These are phyloP conservation scores for Saxidomus purpurata DNA, from an alignment of 1,140 invertebrate species.

Conservation along the genomic window DNA sequence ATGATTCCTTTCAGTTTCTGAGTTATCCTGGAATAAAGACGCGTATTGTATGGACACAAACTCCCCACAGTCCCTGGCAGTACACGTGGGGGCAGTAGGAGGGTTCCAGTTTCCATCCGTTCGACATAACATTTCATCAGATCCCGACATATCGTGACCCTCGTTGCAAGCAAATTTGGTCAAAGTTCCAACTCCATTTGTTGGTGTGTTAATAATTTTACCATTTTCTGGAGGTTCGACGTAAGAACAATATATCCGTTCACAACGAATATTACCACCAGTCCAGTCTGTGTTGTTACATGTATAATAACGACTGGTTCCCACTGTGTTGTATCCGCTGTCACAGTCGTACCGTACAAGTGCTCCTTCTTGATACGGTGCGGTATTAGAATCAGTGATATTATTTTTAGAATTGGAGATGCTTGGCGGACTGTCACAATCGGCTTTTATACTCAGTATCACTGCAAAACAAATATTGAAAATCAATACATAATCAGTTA, in stretches of 20 bases:
- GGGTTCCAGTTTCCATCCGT: background rate
- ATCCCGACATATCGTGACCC: background rate
- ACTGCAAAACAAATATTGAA: constrained; percentile 20
- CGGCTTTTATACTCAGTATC: background rate
- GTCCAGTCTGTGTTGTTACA: background rate
- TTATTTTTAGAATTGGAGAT: background rate
- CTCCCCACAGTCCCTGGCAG: constrained; percentile 8
- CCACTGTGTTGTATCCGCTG: background rate
- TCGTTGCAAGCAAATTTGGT: constrained; percentile 22
- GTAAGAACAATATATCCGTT: background rate
- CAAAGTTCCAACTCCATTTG: background rate
- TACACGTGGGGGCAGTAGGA: background rate
- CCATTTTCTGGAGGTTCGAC: constrained; percentile 15
- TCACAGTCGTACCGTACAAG: background rate
- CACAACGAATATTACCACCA: background rate
- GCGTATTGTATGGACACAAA: constrained; percentile 10
- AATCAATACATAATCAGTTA: too few species aligned
- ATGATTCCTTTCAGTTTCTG: background rate
- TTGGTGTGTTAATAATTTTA: background rate
- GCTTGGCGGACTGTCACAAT: background rate
- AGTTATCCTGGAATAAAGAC: background rate
- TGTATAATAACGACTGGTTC: background rate
- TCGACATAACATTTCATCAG: background rate
- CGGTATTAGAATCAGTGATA: background rate
- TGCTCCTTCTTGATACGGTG: background rate